Evolutionary conservation across 1,140 invertebrate genomes (phyloP), one percentile per base, ranked within the genome.

Genomic region (Tigriopus japonicus): DNA sequence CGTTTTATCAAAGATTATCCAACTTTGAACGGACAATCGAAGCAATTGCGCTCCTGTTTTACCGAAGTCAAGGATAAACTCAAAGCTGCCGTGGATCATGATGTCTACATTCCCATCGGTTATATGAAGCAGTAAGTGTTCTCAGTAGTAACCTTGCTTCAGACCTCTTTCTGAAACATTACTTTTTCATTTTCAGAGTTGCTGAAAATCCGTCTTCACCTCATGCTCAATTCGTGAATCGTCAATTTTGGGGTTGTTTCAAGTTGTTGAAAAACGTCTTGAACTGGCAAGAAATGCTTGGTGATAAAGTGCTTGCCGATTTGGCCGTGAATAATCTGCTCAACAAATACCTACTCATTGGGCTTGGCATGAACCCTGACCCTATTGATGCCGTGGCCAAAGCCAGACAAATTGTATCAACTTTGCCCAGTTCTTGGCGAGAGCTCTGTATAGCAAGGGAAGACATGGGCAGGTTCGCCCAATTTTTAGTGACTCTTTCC

Each of bases 241-340:
- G 55, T 15, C 55, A 58, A n/a, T 58, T 58, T 58, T 58, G 55
- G 55, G 40, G 55, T 41, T 58, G 55, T 43, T 58, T 58, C 21
- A 58, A 58, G 15, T 23, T 58, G 12, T 58, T 58, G 14, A 58
- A 58, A 58, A 58, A 58, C 28, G 42, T 58, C 35, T 42, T 58
- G 24, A 14, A n/a, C 6, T 58, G 55, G 55, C 55, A 58, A 17
- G 55, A 42, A n/a, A 41, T 58, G n/a, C 55, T 58, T 43, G 21
- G 28, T 21, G 55, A 58, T 41, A 17, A 15, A 17, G 42, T 58
- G 14, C n/a, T 58, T 15, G 42, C 21, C 1, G 55, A 58, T 12
- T 24, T 41, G 6, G 28, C 55, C 28, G 17, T 58, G 17, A 28
- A 9, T 15, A 41, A 13, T 41, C 35, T 58, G 17, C 28, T 58